Conservation (phyloP, 2,888 invertebrate genomes). For the Apamea crenata region DNA sequence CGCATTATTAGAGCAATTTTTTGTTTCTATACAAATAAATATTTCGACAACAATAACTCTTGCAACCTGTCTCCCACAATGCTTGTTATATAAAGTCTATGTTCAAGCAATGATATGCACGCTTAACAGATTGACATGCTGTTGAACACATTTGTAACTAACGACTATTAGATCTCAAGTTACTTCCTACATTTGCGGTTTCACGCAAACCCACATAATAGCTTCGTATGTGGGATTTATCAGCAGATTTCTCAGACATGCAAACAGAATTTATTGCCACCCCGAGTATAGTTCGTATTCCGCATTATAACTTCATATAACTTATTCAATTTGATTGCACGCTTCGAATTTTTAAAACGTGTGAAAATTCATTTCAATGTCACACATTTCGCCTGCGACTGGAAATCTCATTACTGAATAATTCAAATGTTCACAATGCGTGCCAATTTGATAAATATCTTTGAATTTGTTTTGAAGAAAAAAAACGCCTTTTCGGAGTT, state of each 20-base stretch:
- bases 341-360: slow-evolving; percentile 46
- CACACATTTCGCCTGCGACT: slow-evolving; percentile 24
- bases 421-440: slow-evolving; percentile 51
- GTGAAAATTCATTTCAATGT: slow-evolving; percentile 56
- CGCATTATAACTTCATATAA: slow-evolving; percentile 41
- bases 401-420: slow-evolving; percentile 46
- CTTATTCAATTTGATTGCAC: slow-evolving; percentile 38
- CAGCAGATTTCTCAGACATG: slow-evolving; percentile 51
- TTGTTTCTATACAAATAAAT: slow-evolving; percentile 16
- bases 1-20: slow-evolving; percentile 7
- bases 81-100: slow-evolving; percentile 38
- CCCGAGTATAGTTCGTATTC: slow-evolving; percentile 32
- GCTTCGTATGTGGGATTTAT: slow-evolving; percentile 64
- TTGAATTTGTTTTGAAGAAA: slow-evolving; percentile 30
- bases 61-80: slow-evolving; percentile 32
- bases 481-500: slow-evolving; percentile 6
- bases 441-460: slow-evolving; percentile 47
- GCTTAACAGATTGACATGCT: slow-evolving; percentile 47
- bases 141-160: slow-evolving; percentile 64
- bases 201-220: slow-evolving; percentile 66
- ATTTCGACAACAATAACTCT: slow-evolving; percentile 30
- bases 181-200: slow-evolving; percentile 79
- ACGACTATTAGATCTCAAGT: slow-evolving; percentile 72
- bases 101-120: slow-evolving; percentile 23
- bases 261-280: slow-evolving; percentile 49